Evolutionary conservation across 2,797 vertebrate species (phyloP).

Genomic region (Aulostomus chinensis): DNA sequence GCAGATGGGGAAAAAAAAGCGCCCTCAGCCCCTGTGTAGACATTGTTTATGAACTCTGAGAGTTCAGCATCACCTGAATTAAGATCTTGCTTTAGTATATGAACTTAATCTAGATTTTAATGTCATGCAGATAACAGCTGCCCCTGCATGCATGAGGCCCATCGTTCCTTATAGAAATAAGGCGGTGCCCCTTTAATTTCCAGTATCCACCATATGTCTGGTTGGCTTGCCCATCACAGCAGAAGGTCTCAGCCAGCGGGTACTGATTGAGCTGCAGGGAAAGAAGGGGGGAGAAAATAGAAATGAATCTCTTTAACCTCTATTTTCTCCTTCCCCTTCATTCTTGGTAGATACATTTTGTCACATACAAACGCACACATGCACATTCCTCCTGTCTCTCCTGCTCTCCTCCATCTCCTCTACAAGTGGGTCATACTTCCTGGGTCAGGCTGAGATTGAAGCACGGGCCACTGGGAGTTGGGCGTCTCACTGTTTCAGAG

Average conservation of each 20-base stretch:
- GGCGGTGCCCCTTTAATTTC: slow-evolving; percentile 27
- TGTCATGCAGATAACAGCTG: slow-evolving; percentile 5
- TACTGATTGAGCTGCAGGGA: slow-evolving; percentile 48
- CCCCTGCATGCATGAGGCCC: not conserved
- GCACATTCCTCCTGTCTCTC: not conserved
- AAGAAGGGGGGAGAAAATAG: slow-evolving; percentile 29
- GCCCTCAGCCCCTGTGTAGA: too few species aligned
- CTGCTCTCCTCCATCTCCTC: slow-evolving; percentile 31
- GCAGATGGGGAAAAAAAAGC: too few species aligned
- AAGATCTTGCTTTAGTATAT: too few species aligned
- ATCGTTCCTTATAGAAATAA: slow-evolving; percentile 12
- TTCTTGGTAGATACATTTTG: not conserved
- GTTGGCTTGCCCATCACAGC: slow-evolving; percentile 62
- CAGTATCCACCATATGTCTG: slow-evolving; percentile 69
- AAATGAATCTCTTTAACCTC: slow-evolving; percentile 49
- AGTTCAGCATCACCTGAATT: too few species aligned
- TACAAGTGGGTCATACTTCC: slow-evolving; percentile 75
- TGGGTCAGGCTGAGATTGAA: slow-evolving; percentile 64
- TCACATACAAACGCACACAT: not conserved
- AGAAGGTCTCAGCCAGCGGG: slow-evolving; percentile 68
- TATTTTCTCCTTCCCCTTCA: slow-evolving; percentile 15
- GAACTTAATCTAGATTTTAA: not conserved
- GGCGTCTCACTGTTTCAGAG: slow-evolving; percentile 42
- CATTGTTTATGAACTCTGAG: too few species aligned
- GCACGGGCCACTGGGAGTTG: slow-evolving; percentile 53